Evolutionary conservation across 2,113 vertebrate species (phyloP).

Genomic region (Hymenochirus boettgeri): DNA sequence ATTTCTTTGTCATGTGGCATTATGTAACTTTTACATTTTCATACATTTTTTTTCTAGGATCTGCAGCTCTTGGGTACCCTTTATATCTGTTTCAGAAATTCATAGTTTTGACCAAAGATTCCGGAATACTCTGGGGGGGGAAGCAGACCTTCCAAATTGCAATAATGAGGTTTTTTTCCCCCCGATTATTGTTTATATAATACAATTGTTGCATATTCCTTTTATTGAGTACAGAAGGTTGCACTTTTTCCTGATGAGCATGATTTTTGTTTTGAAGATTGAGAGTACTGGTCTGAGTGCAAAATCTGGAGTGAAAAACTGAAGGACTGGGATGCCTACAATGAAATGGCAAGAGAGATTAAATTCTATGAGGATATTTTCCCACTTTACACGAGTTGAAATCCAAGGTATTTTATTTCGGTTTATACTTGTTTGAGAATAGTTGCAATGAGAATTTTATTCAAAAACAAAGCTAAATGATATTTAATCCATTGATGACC

Average conservation of each 20-base stretch:
- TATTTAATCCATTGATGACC: too few relatives aligned
- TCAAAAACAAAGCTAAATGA: too few relatives aligned
- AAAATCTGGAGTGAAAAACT: slow-evolving; percentile 24
- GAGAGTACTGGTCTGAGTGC: slow-evolving; percentile 37
- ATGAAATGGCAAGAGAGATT: slow-evolving; percentile 35
- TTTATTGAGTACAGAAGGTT: too few relatives aligned
- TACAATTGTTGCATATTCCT: too few relatives aligned
- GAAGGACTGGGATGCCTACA: slow-evolving; percentile 41
- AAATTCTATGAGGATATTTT: slow-evolving; percentile 38
- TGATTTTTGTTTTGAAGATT: slow-evolving; percentile 15
- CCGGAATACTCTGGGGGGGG: slow-evolving; percentile 35
- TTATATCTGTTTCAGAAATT: slow-evolving; percentile 42
- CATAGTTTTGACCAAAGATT: slow-evolving; percentile 36
- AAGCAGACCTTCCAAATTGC: slow-evolving; percentile 22
- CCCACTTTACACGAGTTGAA: slow-evolving; percentile 35
- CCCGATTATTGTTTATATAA: background rate
- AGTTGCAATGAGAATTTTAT: too few relatives aligned
- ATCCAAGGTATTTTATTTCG: slow-evolving; percentile 33
- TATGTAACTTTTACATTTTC: too few relatives aligned
- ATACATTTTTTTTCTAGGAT: slow-evolving; percentile 27
- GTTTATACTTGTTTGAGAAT: too few relatives aligned
- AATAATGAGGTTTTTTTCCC: slow-evolving; percentile 37
- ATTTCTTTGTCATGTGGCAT: too few relatives aligned
- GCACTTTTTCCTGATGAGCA: background rate
- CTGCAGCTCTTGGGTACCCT: slow-evolving; percentile 31